Evolutionary conservation across 1,140 invertebrate species (phyloP).

Genomic region (Ceratoteleas bidentatus): DNA sequence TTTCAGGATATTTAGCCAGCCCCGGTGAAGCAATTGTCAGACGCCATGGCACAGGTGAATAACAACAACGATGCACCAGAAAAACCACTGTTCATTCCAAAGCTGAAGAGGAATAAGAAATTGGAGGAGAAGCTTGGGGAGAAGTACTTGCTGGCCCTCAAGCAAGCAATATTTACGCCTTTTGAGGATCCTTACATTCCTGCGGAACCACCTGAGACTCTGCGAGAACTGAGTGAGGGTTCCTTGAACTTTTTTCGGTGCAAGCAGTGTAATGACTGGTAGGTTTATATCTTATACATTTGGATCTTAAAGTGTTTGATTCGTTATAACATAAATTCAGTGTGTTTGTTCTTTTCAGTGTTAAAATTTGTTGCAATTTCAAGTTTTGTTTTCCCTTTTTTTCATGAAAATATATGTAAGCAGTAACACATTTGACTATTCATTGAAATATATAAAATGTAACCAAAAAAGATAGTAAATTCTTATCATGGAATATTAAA

Average conservation of each 20-base stretch:
- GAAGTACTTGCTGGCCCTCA: constrained; percentile 68
- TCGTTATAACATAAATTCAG: no score
- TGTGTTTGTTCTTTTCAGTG: no score
- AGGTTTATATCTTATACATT: no score
- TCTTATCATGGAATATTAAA: no score
- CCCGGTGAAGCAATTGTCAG: neutral
- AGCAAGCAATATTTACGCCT: constrained; percentile 70
- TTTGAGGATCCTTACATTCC: constrained; percentile 68
- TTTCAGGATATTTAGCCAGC: neutral
- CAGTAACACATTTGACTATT: no score
- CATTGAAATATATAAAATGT: no score
- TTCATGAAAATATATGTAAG: no score
- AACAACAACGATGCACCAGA: constrained; percentile 23
- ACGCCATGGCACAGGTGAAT: constrained; percentile 15
- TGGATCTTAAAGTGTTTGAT: no score
- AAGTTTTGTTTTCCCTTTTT: no score
- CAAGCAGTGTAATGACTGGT: constrained; percentile 75
- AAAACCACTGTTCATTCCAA: constrained; percentile 52
- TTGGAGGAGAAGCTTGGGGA: constrained; percentile 64
- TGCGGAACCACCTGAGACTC: constrained; percentile 58
- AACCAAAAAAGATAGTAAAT: no score
- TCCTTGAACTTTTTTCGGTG: constrained; percentile 64
- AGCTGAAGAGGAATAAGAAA: constrained; percentile 66
- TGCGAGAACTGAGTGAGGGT: constrained; percentile 58
- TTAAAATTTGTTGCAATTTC: no score